Base-by-base conservation (phyloP, 2,113 vertebrate genomes). In the Garra rufa region DNA sequence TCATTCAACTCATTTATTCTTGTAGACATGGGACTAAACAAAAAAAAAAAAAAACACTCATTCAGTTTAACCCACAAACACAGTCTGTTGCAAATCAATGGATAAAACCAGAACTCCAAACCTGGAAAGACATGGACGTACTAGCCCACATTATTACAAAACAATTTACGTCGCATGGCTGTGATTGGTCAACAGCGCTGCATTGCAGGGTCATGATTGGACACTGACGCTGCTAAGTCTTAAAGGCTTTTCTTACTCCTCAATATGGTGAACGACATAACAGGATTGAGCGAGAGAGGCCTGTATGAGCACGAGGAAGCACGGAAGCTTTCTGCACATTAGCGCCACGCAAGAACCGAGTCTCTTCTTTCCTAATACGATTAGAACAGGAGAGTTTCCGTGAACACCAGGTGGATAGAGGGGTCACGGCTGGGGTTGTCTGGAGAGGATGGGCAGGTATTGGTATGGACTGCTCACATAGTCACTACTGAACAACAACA, bases 241-340 rank as follows among this genome's bases (percentile, higher is more conserved):
- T 87, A 77, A 89, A 88, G 84, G 88, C 79, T 81, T 89, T 92
- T 87, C 87, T 76, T n/a, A 85, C 24, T 13, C 84, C 88, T 86
- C 85, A 84, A 85, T 63, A 78, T 77, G 88, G 86, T 70, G 85
- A 84, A 63, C 88, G 86, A 86, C 34, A 59, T 92, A 94, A 94
- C 88, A 92, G 92, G 92, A 92, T 92, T 91, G 87, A 87, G 87
- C 75, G 11, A 86, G 85, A 82, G 88, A 90, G 89, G 84, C 21
- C 38, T 67, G 78, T 30, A n/a, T 82, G 70, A 41, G 43, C 80
- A 71, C 46, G 83, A 89, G 87, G 87, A 83, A 87, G 81, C 84
- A 87, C 76, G 87, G 83, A 63, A 73, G 69, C 82, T 67, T 79
- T 69, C 74, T 59, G 28, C 67, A 71, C 30, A 65, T 76, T 81